Conservation (phyloP, 2,797 vertebrate species). For the Nothura maculosa region DNA sequence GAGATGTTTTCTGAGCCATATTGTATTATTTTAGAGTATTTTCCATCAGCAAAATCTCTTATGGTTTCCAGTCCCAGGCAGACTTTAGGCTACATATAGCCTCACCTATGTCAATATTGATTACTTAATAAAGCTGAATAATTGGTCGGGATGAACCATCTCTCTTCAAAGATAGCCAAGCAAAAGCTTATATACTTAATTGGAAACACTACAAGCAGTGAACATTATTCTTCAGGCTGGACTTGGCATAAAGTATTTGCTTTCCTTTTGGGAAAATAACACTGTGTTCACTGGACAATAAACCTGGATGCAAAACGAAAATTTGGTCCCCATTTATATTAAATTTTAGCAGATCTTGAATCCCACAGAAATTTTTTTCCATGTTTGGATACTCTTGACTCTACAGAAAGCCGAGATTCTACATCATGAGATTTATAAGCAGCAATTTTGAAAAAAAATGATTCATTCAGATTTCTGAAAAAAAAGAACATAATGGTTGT, state of each 20-base stretch:
- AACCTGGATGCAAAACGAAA: neutral
- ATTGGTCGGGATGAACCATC: neutral
- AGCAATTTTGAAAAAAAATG: neutral
- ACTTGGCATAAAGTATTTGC: neutral
- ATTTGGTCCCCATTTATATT: neutral
- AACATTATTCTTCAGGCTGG: neutral
- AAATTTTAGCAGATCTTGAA: neutral
- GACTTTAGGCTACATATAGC: neutral
- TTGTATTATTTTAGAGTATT: neutral
- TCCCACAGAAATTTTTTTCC: neutral
- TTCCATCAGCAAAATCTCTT: neutral
- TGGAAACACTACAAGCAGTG: neutral
- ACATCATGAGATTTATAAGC: neutral
- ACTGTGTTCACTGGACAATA: neutral
- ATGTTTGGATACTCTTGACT: neutral
- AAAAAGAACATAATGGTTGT: neutral
- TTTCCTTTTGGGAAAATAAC: neutral
- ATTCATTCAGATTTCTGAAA: neutral
- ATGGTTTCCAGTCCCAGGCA: neutral
- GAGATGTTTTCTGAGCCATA: neutral
- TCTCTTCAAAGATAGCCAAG: neutral
- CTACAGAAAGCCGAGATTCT: neutral
- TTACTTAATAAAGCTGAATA: fast-evolving
- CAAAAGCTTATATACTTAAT: neutral
- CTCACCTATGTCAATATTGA: neutral